phyloP scores from a whole-genome alignment of 2,113 vertebrate species.

The Triplophysa dalaica region DNA sequence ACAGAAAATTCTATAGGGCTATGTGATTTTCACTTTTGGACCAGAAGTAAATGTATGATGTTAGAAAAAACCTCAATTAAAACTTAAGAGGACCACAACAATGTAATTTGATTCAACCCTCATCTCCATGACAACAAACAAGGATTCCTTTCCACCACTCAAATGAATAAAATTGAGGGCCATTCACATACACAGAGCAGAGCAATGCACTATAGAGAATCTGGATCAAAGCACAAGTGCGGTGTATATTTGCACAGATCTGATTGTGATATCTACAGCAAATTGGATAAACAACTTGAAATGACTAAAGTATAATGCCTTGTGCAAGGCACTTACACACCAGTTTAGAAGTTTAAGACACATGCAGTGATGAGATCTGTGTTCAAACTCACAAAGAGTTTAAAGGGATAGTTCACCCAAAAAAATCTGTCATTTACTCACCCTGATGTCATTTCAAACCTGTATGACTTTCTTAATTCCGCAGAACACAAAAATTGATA shows the following conservation, averaged over 20 bases:
- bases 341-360: neutral
- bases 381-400: neutral
- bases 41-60: neutral
- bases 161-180: conserved; percentile 15
- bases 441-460: too few relatives aligned
- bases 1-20: neutral
- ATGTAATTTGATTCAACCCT: conserved; percentile 30
- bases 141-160: conserved; percentile 15
- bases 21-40: neutral
- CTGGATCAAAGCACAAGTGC: neutral
- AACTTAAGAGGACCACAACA: conserved; percentile 35
- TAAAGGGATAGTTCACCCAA: neutral
- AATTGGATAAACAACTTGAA: conserved; percentile 1
- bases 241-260: neutral
- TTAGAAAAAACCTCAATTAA: conserved; percentile 33
- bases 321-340: neutral
- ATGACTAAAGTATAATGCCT: conserved; percentile 6
- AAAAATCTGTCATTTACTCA: too few relatives aligned
- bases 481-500: too few relatives aligned
- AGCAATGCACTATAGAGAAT: neutral
- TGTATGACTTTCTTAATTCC: too few relatives aligned
- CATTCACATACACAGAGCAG: conserved; percentile 7
- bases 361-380: neutral
- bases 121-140: conserved; percentile 47
- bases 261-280: neutral